Percentiles rank a stretch among this genome's conserved stretches.
These are phyloP conservation scores for Opisthocomus hoazin DNA, from an alignment of 2,113 vertebrate species.

Conservation along the genomic window DNA sequence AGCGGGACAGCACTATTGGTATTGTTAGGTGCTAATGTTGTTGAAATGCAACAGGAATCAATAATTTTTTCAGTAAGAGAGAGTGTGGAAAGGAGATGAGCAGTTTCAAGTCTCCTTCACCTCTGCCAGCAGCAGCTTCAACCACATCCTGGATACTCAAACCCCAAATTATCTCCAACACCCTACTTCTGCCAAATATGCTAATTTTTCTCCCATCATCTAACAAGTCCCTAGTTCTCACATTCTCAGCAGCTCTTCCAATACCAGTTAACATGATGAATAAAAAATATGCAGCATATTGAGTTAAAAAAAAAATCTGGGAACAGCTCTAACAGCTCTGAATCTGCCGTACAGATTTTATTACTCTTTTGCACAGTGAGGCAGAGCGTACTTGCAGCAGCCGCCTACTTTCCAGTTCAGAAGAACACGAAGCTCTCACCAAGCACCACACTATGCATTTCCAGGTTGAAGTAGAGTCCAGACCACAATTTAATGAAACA, in stretches of 20 bases:
- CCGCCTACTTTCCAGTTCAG: neutral
- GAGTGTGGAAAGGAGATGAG: neutral
- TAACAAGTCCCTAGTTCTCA: neutral
- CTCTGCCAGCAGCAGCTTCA: constrained; percentile 8
- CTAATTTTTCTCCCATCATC: neutral
- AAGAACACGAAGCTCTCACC: constrained; percentile 14
- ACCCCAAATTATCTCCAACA: neutral
- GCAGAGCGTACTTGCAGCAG: neutral
- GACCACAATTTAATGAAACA: neutral
- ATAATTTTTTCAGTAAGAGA: neutral
- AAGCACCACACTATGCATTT: neutral
- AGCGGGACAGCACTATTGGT: neutral
- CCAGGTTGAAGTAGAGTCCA: neutral
- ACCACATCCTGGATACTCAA: neutral
- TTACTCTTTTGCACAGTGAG: neutral
- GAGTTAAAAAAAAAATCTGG: neutral
- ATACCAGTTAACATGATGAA: neutral
- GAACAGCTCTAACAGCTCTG: neutral
- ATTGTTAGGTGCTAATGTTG: neutral
- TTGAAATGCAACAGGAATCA: neutral
- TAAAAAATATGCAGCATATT: neutral
- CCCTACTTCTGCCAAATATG: neutral
- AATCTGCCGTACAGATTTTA: neutral
- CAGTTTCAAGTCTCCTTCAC: neutral
- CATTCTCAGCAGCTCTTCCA: neutral